Evolutionary conservation across 1,140 invertebrate species (phyloP).

Genomic region (Drosophila serrata): DNA sequence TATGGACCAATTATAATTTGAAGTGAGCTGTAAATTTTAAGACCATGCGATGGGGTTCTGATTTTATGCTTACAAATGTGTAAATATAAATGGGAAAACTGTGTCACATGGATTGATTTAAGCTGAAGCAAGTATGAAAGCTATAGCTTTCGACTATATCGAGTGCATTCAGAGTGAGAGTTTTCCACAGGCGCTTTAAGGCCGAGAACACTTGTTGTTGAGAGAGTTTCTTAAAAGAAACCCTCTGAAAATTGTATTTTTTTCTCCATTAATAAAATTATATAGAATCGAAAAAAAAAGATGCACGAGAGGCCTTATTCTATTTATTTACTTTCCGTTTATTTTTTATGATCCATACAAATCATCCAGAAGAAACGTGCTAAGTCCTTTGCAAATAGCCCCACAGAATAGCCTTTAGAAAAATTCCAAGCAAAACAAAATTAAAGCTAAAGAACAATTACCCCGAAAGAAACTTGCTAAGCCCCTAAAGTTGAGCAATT

Average conservation of each 20-base stretch:
- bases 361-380: slow-evolving; percentile 8
- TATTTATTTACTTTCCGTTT: too few relatives aligned
- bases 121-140: not conserved
- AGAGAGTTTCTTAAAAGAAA: too few relatives aligned
- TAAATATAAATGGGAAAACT: slow-evolving; percentile 4
- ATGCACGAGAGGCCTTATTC: too few relatives aligned
- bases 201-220: too few relatives aligned
- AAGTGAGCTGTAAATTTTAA: slow-evolving; percentile 11
- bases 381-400: slow-evolving; percentile 13
- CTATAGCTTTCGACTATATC: too few relatives aligned
- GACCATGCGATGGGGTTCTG: slow-evolving; percentile 4
- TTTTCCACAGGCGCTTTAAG: too few relatives aligned
- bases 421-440: slow-evolving; percentile 6
- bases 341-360: not conserved
- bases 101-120: slow-evolving; percentile 11
- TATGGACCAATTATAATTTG: slow-evolving; percentile 34
- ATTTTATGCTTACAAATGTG: slow-evolving; percentile 34
- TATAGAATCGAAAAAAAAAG: too few relatives aligned
- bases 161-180: too few relatives aligned
- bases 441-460: slow-evolving; percentile 13
- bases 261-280: too few relatives aligned
- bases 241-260: too few relatives aligned
- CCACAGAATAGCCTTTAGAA: not conserved
- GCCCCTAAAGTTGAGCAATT: slow-evolving; percentile 19
- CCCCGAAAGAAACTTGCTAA: slow-evolving; percentile 26